Evolutionary conservation across 2,888 invertebrate species (phyloP), one percentile per base, ranked within the genome.

Genomic region (Synergus umbraculus): DNA sequence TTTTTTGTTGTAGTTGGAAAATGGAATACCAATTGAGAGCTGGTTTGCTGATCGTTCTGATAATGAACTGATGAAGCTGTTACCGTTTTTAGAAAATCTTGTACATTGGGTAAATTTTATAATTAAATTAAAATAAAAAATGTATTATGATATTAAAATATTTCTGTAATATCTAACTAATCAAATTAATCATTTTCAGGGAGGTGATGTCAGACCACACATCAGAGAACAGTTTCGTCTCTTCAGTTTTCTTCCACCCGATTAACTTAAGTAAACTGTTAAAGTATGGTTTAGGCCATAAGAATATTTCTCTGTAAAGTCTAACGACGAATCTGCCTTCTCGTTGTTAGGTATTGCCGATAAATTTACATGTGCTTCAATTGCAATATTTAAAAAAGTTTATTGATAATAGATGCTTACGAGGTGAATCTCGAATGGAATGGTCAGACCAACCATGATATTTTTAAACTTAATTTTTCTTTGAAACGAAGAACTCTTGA

Each of bases 1-100:
- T 78, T 22, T 22, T 81, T 77, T 18, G 10, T 93, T 93, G 81
- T 94, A 98, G 95, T 92, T 98, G 81, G 97, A 98, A 93, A 98
- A 98, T 93, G 98, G 98, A 43, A 98, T 98, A 86, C 98, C 98
- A 0, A 98, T 99, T 86, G 98, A 98, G 93, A 98, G 98, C 92
- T 98, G 98, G 98, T 99, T 98, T 93, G 96, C 97, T 85, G 98
- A 98, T 93, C 95, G 96, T 89, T 95, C 94, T 77, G 98, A 98
- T 93, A 95, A 95, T 58, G 98, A 98, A 91, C 94, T 99, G 78
- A 95, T 98, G 88, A 98, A 98, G 90, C 93, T 98, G 86, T 93
- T 98, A 92, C 98, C 98, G 49, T 98, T 98, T 93, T 93, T 99
- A 86, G 97, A 98, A 92, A 95, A 96, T 88, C 94, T 98, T 83